Evolutionary conservation across 2,113 vertebrate species (phyloP).

Genomic region (Bubo blakistoni): DNA sequence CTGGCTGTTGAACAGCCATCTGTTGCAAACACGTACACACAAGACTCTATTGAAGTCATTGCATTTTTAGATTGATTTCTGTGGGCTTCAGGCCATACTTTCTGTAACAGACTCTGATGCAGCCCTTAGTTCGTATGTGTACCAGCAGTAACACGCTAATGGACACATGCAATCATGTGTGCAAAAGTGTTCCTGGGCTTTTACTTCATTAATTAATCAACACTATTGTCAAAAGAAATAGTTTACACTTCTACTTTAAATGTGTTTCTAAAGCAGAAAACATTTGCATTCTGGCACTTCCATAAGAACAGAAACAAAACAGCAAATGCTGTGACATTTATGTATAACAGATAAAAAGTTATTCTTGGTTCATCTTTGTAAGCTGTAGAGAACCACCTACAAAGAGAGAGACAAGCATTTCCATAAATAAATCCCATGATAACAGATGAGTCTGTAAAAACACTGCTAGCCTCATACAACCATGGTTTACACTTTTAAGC

Average conservation of each 20-base stretch:
- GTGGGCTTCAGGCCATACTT: not conserved
- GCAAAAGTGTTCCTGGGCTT: not conserved
- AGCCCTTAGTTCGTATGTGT: not conserved
- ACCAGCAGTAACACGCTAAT: not conserved
- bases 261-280: not conserved
- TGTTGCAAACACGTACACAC: not conserved
- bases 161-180: not conserved
- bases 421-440: not conserved
- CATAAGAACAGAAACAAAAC: not conserved
- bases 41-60: not conserved
- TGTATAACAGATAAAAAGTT: not conserved
- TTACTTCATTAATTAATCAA: not conserved
- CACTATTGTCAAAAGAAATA: not conserved
- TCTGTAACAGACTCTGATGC: not conserved
- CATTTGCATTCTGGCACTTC: not conserved
- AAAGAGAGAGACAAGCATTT: not conserved
- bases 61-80: not conserved
- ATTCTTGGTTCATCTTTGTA: not conserved
- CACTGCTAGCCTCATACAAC: not conserved
- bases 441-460: not conserved
- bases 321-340: not conserved
- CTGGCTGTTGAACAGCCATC: not conserved
- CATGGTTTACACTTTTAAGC: not conserved
- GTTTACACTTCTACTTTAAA: not conserved
- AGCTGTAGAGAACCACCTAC: not conserved